Evolutionary conservation across 2,113 vertebrate species (phyloP).

Genomic region (Charadrius vociferus): DNA sequence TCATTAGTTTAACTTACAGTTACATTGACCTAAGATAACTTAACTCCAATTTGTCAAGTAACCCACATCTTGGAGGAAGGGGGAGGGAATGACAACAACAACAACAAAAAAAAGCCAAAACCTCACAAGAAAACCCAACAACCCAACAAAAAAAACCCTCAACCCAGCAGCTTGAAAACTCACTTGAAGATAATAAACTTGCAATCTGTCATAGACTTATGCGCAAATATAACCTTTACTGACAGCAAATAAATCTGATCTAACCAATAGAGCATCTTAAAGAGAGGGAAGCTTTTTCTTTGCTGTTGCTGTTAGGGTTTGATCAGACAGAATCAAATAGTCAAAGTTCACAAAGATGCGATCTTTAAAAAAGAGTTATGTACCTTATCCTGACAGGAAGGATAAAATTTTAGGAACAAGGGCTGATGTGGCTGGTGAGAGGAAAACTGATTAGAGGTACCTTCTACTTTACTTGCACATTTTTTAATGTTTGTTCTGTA

Average conservation of each 20-base stretch:
- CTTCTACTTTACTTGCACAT: conserved; percentile 9
- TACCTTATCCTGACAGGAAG: background rate
- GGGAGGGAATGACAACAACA: background rate
- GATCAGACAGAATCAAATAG: conserved; percentile 20
- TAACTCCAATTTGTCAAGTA: conserved; percentile 71
- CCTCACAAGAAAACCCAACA: background rate
- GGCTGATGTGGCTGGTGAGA: conserved; percentile 25
- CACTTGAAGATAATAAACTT: conserved; percentile 64
- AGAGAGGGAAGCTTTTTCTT: conserved; percentile 4
- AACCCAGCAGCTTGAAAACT: conserved; percentile 62
- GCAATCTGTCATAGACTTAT: conserved; percentile 61
- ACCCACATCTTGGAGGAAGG: conserved; percentile 48
- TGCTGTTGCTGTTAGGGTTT: conserved; percentile 1
- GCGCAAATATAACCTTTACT: conserved; percentile 62
- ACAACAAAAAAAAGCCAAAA: background rate
- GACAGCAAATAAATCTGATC: conserved; percentile 55
- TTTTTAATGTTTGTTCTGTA: conserved; percentile 8
- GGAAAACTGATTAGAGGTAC: background rate
- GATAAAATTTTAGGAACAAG: background rate
- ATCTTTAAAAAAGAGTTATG: background rate
- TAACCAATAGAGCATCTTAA: conserved; percentile 50
- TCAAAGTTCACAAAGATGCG: conserved; percentile 38
- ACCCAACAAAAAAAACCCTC: background rate
- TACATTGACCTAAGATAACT: conserved; percentile 72
- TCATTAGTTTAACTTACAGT: conserved; percentile 74